phyloP scores from a whole-genome alignment of 2,888 invertebrate species.

The Tipula confusa region DNA sequence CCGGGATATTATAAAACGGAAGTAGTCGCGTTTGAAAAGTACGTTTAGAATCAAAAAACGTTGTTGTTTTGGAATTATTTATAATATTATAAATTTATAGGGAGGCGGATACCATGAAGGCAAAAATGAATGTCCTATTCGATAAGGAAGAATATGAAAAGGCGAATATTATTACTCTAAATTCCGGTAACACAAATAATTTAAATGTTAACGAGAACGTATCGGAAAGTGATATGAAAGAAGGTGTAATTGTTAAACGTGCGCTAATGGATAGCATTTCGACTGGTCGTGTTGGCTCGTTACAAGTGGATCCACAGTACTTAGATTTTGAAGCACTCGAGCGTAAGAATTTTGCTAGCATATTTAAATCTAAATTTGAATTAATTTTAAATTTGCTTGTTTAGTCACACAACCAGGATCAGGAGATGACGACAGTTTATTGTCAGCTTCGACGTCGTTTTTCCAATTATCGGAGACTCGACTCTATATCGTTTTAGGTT shows the following conservation, averaged over 20 bases:
- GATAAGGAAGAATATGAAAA: constrained; percentile 66
- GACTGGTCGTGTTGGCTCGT: constrained; percentile 69
- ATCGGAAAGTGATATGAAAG: constrained; percentile 36
- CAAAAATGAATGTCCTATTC: constrained; percentile 69
- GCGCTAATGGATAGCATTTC: constrained; percentile 66
- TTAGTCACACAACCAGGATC: background rate
- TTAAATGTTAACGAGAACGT: constrained; percentile 39
- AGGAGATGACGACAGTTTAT: constrained; percentile 45
- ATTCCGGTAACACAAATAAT: background rate
- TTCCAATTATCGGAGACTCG: constrained; percentile 67
- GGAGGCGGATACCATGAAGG: constrained; percentile 65
- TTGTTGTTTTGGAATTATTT: background rate
- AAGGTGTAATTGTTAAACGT: constrained; percentile 51
- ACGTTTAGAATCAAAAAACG: constrained; percentile 42
- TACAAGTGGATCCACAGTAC: constrained; percentile 77
- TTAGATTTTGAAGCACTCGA: constrained; percentile 66
- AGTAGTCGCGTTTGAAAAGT: constrained; percentile 69
- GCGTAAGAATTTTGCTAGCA: constrained; percentile 56
- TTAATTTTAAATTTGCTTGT: too few relatives aligned
- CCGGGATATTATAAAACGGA: constrained; percentile 69
- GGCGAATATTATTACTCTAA: constrained; percentile 37
- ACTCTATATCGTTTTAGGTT: constrained; percentile 76
- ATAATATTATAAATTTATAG: constrained; percentile 42
- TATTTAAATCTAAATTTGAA: background rate
- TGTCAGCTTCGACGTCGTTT: constrained; percentile 50